Conservation (phyloP, 2,888 invertebrate genomes). For the Tipula vernalis region DNA sequence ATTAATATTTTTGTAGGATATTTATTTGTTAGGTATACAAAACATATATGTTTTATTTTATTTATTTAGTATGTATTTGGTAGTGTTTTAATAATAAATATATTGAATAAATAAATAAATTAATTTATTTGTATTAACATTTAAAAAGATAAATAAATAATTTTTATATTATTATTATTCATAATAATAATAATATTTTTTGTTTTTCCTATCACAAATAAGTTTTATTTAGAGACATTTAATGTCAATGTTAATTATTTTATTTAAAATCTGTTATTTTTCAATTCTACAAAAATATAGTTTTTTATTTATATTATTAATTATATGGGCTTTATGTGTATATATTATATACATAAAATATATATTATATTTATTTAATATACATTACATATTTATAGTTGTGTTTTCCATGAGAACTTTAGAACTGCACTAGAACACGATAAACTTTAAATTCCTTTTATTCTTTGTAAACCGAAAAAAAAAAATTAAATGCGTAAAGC, state of each 20-base stretch:
- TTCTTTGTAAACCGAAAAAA: too few species aligned
- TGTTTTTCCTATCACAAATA: not conserved
- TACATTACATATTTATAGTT: not conserved
- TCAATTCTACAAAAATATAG: not conserved
- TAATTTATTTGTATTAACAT: not conserved
- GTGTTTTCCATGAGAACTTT: not conserved
- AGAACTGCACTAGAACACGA: too few species aligned
- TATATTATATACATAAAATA: not conserved
- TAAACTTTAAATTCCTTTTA: too few species aligned
- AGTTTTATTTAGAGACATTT: not conserved
- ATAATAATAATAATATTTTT: not conserved
- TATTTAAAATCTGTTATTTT: not conserved
- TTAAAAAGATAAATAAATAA: not conserved
- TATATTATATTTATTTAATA: not conserved
- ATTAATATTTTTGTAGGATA: not conserved
- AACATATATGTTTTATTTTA: not conserved
- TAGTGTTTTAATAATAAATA: not conserved
- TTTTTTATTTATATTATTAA: not conserved
- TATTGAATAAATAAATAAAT: not conserved
- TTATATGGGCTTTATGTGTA: not conserved
- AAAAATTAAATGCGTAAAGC: too few species aligned
- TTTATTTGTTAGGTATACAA: not conserved
- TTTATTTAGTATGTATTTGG: too few species aligned
- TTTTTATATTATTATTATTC: not conserved
- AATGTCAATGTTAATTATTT: not conserved